Base-by-base conservation (phyloP, 1,140 invertebrate genomes). In the Parasteatoda tepidariorum region DNA sequence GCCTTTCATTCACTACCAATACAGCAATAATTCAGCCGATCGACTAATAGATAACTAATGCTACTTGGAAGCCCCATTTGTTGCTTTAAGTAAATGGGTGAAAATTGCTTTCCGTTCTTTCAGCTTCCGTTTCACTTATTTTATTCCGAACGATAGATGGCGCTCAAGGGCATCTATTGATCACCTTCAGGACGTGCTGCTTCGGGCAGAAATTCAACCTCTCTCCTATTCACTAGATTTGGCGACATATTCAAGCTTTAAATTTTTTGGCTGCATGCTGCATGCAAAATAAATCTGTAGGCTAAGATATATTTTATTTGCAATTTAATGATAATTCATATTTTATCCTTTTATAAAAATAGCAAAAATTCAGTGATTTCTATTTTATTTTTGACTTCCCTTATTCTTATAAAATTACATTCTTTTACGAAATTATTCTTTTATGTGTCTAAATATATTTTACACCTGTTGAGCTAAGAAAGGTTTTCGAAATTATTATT, bases 51-150 rank as follows among this genome's bases (percentile, higher is more conserved):
- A 59, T 48, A 76, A 76, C 59, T 76, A 76, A 76, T 76, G 61
- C 74, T n/a, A 18, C 74, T 64, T 48, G 24, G 38, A 33, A 64
- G 48, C 48, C 31, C 64, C 74, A 76, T 76, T 76, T 76, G 74
- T 76, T 76, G 74, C 74, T 59, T 38, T 24, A 76, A 76, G 74
- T 76, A 76, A 76, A 76, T 76, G 59, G 74, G 61, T 38, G 59
- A 76, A 76, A 76, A 76, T 76, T 76, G 74, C 59, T 76, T 76
- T 76, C 61, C 74, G 59, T 76, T 76, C 59, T 18, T 76, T 64
- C 74, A 76, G 64, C 74, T 76, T 76, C 74, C 74, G 74, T 64
- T 64, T 54, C 59, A 24, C 74, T 76, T 76, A 76, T 76, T 64
- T 64, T 59, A 76, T 76, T 24, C 2, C 15, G 18, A 24, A 34